phyloP scores from a whole-genome alignment of 2,797 vertebrate species.

The Chelonia mydas region DNA sequence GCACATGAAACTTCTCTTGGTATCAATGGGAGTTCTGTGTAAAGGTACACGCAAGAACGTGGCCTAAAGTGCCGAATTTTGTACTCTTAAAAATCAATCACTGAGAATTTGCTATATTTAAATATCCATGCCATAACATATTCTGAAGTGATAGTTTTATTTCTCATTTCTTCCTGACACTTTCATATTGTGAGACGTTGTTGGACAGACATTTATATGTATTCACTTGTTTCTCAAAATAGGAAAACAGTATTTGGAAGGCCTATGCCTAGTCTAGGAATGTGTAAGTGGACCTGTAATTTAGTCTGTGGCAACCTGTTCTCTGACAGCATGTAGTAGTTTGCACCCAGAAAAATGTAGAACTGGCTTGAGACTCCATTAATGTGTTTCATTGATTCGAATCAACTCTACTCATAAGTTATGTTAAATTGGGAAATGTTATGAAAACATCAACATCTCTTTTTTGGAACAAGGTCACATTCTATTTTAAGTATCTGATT shows the following conservation, averaged over 20 bases:
- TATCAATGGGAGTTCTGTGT: background rate
- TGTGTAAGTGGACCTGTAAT: background rate
- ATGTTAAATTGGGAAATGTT: constrained; percentile 5
- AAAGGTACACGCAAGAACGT: background rate
- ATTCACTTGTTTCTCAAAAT: background rate
- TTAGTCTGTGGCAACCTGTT: background rate
- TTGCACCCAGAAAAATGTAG: rapidly evolving
- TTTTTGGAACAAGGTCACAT: background rate
- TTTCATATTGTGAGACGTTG: background rate
- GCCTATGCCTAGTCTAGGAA: rapidly evolving
- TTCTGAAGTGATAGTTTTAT: constrained; percentile 11
- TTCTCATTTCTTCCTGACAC: background rate
- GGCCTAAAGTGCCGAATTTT: constrained; percentile 16
- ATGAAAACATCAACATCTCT: background rate
- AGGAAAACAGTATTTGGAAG: background rate
- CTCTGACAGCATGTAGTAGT: background rate
- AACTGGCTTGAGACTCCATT: background rate
- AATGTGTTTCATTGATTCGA: background rate
- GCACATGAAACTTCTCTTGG: background rate
- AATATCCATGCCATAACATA: background rate
- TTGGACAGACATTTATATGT: background rate
- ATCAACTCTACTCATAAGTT: background rate
- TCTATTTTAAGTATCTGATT: background rate
- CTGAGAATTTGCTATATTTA: background rate
- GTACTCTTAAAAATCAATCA: background rate